These are phyloP conservation scores for Yponomeuta sedellus DNA, from an alignment of 2,888 invertebrate genomes.

Conservation along the genomic window DNA sequence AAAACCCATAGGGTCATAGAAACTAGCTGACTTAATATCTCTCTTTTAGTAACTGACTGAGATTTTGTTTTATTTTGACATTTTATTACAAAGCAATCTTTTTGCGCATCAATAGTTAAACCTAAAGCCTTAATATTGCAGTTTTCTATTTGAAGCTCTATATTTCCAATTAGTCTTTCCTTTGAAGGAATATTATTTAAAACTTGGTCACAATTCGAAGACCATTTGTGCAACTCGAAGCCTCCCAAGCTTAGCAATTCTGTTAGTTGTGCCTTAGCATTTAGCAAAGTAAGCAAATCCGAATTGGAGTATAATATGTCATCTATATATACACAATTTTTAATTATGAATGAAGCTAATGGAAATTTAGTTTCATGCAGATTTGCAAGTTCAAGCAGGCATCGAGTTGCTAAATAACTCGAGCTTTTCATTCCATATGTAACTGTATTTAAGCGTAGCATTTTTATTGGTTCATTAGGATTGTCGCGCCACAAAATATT, in stretches of 20 bases:
- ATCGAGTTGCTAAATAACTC: slow-evolving; percentile 18
- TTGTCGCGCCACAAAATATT: slow-evolving; percentile 14
- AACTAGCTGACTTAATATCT: not conserved
- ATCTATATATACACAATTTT: slow-evolving; percentile 19
- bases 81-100: not conserved
- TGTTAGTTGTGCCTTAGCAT: not conserved
- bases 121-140: not conserved
- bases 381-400: slow-evolving; percentile 18
- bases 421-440: slow-evolving; percentile 16
- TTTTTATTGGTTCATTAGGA: not conserved
- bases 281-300: not conserved
- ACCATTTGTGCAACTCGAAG: not conserved
- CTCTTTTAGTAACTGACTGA: not conserved
- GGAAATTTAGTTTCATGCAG: slow-evolving; percentile 14
- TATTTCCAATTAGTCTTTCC: not conserved
- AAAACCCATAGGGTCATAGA: slow-evolving; percentile 5
- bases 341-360: slow-evolving; percentile 18
- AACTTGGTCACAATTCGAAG: not conserved
- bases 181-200: not conserved
- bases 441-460: not conserved
- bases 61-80: not conserved
- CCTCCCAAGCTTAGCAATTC: slow-evolving; percentile 17
- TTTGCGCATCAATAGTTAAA: not conserved
- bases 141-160: slow-evolving; percentile 1
- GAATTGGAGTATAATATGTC: slow-evolving; percentile 17